Base-by-base conservation (phyloP, 2,113 vertebrate species). In the Ammodytes dubius region DNA sequence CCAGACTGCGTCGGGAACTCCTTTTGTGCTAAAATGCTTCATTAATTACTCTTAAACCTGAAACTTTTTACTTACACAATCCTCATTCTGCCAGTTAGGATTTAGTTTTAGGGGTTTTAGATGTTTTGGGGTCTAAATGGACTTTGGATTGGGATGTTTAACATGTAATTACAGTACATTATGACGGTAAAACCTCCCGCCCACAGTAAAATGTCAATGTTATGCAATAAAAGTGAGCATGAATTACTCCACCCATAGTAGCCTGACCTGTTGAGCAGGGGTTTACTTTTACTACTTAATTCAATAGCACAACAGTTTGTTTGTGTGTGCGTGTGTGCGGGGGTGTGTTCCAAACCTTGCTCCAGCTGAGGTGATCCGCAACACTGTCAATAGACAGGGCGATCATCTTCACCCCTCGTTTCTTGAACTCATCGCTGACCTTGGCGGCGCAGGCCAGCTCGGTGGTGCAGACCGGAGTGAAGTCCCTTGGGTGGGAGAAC, bases 381-480 rank as follows among this genome's bases (percentile, higher is more conserved):
- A 99, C 97, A 0, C 93, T 95, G 94, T 99, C 98, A 6, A 99
- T 92, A 6, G 98, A 99, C 73, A 99, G 92, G 1, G 98, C 98
- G 0, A 99, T 98, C 97, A 99, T 96, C 90, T 99, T 99, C 42
- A 99, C 95, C 0, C 95, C 95, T 49, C 96, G 96, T 79, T 97
- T 98, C 85, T 93, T 91, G 92, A 99, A 99, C 92, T 99, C 95
- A 0, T 94, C 75, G 0, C 94, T 95, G 91, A 99, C 69, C 81
- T 90, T 96, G 0, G 96, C 97, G 0, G 97, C 97, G 47, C 96
- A 91, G 78, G 97, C 98, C 0, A 99, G 96, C 92, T 99, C 98
- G 0, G 98, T 99, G 81, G 98, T 99, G 83, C 98, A 99, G 19
- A 99, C 98, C 0, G 98, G 98, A 0, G 98, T 99, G 79, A 97